phyloP scores from a whole-genome alignment of 2,888 invertebrate genomes.

The Drosophila maculinotata region DNA sequence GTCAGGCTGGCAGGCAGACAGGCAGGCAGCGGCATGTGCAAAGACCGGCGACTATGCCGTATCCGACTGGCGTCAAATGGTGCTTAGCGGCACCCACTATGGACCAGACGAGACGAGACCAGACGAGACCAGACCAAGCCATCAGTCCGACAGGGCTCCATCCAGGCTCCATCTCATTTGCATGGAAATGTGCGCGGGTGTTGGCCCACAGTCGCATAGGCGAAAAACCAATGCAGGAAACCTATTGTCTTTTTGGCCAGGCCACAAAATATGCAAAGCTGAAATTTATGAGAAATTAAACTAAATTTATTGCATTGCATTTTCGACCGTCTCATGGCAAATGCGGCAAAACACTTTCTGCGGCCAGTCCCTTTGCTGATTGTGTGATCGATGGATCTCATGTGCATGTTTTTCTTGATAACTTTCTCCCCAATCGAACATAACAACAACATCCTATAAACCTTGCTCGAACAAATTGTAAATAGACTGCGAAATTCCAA shows the following conservation, averaged over 20 bases:
- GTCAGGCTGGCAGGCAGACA: conserved; percentile 11
- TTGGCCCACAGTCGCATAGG: conserved; percentile 65
- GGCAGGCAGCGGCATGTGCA: conserved; percentile 55
- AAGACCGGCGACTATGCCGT: conserved; percentile 26
- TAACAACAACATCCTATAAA: conserved; percentile 25
- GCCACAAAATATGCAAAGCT: conserved; percentile 79
- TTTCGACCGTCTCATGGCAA: conserved; percentile 51
- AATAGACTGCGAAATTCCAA: conserved; percentile 2
- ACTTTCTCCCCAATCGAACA: conserved; percentile 57
- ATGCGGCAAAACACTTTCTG: conserved; percentile 60
- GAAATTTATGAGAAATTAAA: conserved; percentile 84
- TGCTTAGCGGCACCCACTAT: conserved; percentile 78
- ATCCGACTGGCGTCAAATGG: conserved; percentile 67
- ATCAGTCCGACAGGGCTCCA: conserved; percentile 27
- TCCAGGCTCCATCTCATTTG: conserved; percentile 66
- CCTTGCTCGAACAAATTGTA: conserved; percentile 17
- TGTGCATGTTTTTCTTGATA: conserved; percentile 49
- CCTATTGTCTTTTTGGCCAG: conserved; percentile 69
- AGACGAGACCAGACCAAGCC: conserved; percentile 5
- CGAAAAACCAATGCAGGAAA: conserved; percentile 49
- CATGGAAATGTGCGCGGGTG: conserved; percentile 80
- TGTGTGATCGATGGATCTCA: conserved; percentile 70
- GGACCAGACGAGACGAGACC: conserved; percentile 29
- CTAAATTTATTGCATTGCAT: conserved; percentile 81
- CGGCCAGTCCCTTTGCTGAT: conserved; percentile 50